phyloP scores from a whole-genome alignment of 2,113 vertebrate genomes.

The Leptodactylus fuscus region DNA sequence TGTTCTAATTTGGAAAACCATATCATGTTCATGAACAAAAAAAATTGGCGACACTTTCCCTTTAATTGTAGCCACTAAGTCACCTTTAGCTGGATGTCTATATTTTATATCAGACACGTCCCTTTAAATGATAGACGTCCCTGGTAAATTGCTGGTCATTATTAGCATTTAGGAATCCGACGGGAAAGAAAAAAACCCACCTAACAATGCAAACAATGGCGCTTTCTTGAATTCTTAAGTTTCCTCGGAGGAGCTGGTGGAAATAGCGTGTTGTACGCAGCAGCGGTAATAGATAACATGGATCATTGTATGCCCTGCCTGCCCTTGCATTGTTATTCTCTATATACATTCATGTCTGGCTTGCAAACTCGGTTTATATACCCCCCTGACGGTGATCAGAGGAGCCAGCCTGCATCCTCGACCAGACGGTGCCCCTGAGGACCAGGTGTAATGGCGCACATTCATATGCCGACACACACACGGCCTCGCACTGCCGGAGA shows the following conservation, averaged over 20 bases:
- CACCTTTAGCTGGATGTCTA: not conserved
- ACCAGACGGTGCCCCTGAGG: not conserved
- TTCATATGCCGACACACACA: conserved; percentile 19
- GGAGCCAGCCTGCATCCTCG: not conserved
- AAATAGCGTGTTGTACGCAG: no score
- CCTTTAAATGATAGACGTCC: not conserved
- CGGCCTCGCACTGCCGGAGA: not conserved
- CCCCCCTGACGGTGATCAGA: not conserved
- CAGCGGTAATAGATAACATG: not conserved
- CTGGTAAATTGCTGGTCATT: not conserved
- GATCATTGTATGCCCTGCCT: conserved; percentile 4
- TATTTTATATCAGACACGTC: not conserved
- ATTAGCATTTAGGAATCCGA: not conserved
- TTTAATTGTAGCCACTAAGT: no score
- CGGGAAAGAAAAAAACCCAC: not conserved
- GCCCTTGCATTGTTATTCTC: conserved; percentile 19
- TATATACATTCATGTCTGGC: not conserved
- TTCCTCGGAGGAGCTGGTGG: not conserved
- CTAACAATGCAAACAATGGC: not conserved
- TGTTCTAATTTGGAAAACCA: not conserved
- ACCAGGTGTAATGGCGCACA: conserved; percentile 9
- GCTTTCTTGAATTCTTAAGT: not conserved
- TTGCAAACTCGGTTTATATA: no score
- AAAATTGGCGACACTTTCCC: no score
- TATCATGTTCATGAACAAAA: no score